Evolutionary conservation across 1,140 invertebrate species (phyloP).

Genomic region (Drosophila virilis): DNA sequence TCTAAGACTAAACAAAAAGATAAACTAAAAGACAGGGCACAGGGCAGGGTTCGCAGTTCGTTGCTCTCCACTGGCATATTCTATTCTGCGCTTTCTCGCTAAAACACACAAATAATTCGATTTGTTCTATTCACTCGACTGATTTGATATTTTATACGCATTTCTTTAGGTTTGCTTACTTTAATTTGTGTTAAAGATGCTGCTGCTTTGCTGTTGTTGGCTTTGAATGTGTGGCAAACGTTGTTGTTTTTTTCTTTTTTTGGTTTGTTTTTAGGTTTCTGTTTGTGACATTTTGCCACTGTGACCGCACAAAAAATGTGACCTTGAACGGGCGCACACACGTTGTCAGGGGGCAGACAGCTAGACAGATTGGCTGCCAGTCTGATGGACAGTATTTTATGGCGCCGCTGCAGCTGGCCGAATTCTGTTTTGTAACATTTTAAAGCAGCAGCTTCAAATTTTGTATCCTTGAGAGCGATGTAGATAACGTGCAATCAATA

Average conservation of each 20-base stretch:
- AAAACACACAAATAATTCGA: slow-evolving; percentile 42
- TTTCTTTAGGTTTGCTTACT: slow-evolving; percentile 57
- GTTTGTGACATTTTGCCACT: slow-evolving; percentile 64
- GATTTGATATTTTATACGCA: slow-evolving; percentile 9
- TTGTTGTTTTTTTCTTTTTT: slow-evolving; percentile 6
- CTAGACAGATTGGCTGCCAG: not conserved
- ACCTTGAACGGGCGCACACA: slow-evolving; percentile 63
- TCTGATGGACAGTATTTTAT: slow-evolving; percentile 30
- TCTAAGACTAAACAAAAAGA: slow-evolving; percentile 46
- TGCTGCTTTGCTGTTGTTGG: slow-evolving; percentile 31
- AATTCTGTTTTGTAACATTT: slow-evolving; percentile 39
- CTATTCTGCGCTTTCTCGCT: slow-evolving; percentile 6
- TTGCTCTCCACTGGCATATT: not conserved
- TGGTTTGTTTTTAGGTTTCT: slow-evolving; percentile 52
- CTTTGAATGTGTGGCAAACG: slow-evolving; percentile 16
- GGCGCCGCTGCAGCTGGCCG: slow-evolving; percentile 31
- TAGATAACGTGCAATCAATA: slow-evolving; percentile 67
- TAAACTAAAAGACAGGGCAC: slow-evolving; percentile 48
- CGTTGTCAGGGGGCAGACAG: slow-evolving; percentile 5
- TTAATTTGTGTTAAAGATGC: slow-evolving; percentile 50
- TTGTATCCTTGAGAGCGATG: slow-evolving; percentile 35
- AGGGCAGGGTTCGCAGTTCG: slow-evolving; percentile 18
- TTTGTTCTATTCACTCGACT: slow-evolving; percentile 9
- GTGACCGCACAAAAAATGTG: slow-evolving; percentile 46
- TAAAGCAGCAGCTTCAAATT: slow-evolving; percentile 30